Conservation (phyloP, 2,888 invertebrate species). For the Cancer borealis region DNA sequence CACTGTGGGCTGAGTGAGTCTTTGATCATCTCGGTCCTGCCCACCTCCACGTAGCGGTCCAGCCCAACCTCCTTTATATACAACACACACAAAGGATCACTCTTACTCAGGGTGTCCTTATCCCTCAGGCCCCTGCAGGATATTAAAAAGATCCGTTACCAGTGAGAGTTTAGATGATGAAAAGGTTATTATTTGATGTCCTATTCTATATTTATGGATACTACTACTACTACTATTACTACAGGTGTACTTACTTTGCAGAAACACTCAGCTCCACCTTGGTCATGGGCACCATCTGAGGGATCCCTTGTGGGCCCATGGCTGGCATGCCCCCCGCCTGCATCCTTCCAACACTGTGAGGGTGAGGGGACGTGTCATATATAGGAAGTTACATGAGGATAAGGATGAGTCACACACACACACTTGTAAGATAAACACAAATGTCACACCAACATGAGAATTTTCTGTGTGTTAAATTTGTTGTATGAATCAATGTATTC, state of each 20-base stretch:
- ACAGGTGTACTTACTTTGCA: constrained; percentile 68
- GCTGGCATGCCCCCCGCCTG: constrained; percentile 61
- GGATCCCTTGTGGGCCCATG: constrained; percentile 63
- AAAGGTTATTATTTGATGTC: not conserved
- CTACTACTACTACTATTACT: too few species aligned
- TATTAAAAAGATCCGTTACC: not conserved
- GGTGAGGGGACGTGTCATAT: not conserved
- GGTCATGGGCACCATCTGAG: constrained; percentile 67
- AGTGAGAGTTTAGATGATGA: too few species aligned
- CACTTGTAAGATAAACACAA: too few species aligned
- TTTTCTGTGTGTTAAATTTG: too few species aligned
- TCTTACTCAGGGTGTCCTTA: constrained; percentile 83
- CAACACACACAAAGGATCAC: constrained; percentile 82
- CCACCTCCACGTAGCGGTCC: constrained; percentile 80
- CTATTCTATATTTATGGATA: not conserved
- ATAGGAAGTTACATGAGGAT: not conserved
- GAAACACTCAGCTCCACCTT: constrained; percentile 69
- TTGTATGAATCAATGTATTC: too few species aligned
- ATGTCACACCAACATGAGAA: too few species aligned
- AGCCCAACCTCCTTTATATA: constrained; percentile 80
- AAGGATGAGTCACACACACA: too few species aligned
- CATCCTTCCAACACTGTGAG: constrained; percentile 49
- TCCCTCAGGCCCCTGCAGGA: constrained; percentile 81
- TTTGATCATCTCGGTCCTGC: constrained; percentile 81
- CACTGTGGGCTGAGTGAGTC: constrained; percentile 82